Evolutionary conservation across 2,113 vertebrate genomes (phyloP).

Genomic region (Lipophrys pholis): DNA sequence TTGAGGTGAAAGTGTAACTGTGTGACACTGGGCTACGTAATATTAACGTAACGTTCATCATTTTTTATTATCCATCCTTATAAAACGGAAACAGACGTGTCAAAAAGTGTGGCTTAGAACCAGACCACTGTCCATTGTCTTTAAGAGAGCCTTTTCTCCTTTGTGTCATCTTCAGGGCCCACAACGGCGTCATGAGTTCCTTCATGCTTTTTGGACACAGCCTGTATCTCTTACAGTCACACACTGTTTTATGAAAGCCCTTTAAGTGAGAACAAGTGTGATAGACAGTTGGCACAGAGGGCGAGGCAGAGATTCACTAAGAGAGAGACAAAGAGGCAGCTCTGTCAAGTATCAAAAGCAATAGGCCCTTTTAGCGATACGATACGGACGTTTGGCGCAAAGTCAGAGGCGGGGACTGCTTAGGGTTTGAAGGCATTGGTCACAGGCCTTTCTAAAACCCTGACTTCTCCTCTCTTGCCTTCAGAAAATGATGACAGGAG

Average conservation of each 20-base stretch:
- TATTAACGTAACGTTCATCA: too few relatives aligned
- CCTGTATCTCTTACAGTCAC: conserved; percentile 55
- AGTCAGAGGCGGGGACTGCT: conserved; percentile 65
- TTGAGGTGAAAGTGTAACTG: too few relatives aligned
- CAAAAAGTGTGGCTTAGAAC: too few relatives aligned
- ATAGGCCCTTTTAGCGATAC: conserved; percentile 66
- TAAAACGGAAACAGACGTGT: too few relatives aligned
- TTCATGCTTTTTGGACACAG: conserved; percentile 35
- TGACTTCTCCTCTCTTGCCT: conserved; percentile 73
- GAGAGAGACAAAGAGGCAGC: conserved; percentile 66
- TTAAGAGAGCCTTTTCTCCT: conserved; percentile 8
- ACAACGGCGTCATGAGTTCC: conserved; percentile 33
- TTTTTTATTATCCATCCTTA: too few relatives aligned
- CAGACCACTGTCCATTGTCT: neutral
- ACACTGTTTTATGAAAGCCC: conserved; percentile 57
- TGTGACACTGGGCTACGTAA: too few relatives aligned
- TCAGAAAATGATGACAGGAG: conserved; percentile 77
- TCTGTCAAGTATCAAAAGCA: conserved; percentile 75
- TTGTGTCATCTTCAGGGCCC: conserved; percentile 29
- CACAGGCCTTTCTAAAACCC: conserved; percentile 66
- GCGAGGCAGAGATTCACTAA: conserved; percentile 62
- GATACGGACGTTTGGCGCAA: conserved; percentile 65
- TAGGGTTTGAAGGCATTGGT: conserved; percentile 76
- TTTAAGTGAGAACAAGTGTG: conserved; percentile 55
- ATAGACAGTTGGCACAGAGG: conserved; percentile 69